phyloP scores from a whole-genome alignment of 2,888 invertebrate genomes.

The Epiblema foenella region DNA sequence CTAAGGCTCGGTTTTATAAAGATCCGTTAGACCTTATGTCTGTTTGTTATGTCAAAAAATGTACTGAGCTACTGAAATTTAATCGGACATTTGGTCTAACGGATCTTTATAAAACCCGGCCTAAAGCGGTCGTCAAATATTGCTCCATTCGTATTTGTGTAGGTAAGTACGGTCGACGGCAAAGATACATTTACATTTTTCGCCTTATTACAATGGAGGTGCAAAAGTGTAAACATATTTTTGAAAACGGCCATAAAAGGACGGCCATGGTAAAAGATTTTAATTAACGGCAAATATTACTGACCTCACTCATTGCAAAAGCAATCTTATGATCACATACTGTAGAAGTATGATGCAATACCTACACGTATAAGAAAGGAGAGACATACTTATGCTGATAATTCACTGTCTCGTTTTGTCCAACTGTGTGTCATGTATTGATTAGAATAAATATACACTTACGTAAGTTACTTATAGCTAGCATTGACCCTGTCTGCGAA shows the following conservation, averaged over 20 bases:
- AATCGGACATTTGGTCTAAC: too few species aligned
- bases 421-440: conserved; percentile 1
- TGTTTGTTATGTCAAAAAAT: too few species aligned
- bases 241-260: not conserved
- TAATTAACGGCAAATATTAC: conserved; percentile 3
- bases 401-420: not conserved
- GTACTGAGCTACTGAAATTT: too few species aligned
- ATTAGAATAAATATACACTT: not conserved
- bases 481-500: not conserved
- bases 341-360: not conserved
- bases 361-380: not conserved
- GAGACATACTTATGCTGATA: not conserved
- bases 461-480: not conserved
- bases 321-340: not conserved
- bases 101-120: too few species aligned
- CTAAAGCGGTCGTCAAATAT: too few species aligned
- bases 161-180: too few species aligned
- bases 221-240: too few species aligned
- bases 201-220: too few species aligned
- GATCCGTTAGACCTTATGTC: too few species aligned
- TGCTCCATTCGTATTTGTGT: too few species aligned
- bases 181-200: too few species aligned
- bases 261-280: not conserved
- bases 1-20: too few species aligned
- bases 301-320: conserved; percentile 7